Evolutionary conservation across 2,797 vertebrate species (phyloP).

Genomic region (Pangasius larnaudii): DNA sequence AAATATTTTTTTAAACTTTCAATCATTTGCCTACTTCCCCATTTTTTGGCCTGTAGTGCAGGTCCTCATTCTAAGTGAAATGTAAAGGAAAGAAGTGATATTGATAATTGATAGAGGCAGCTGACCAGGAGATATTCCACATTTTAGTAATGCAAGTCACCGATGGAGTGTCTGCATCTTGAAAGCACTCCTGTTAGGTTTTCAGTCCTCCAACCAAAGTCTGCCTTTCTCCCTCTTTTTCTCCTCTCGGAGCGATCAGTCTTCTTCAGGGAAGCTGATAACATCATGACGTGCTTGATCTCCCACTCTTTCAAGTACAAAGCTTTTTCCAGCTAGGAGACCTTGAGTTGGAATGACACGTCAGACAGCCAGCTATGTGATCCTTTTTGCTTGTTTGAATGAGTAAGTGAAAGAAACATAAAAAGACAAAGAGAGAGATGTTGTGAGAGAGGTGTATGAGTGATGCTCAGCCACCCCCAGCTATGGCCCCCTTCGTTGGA

Average conservation of each 20-base stretch:
- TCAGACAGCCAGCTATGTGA: constrained; percentile 32
- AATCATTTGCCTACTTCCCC: too few species aligned
- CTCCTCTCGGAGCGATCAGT: constrained; percentile 25
- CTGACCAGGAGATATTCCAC: not conserved
- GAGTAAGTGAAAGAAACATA: not conserved
- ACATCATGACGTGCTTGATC: constrained; percentile 48
- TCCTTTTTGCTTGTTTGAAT: constrained; percentile 9
- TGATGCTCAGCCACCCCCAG: constrained; percentile 22
- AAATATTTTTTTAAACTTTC: not conserved
- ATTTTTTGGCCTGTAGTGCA: not conserved
- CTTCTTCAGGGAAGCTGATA: constrained; percentile 36
- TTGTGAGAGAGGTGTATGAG: not conserved
- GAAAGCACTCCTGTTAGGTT: constrained; percentile 32
- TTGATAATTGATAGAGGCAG: not conserved
- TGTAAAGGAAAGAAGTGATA: not conserved
- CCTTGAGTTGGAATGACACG: constrained; percentile 35
- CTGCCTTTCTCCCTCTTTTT: constrained; percentile 24
- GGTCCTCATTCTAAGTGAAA: not conserved
- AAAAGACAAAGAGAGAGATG: constrained; percentile 2
- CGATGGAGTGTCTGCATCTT: constrained; percentile 20
- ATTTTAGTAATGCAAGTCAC: constrained; percentile 22
- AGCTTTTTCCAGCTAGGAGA: constrained; percentile 19
- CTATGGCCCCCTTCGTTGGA: constrained; percentile 16
- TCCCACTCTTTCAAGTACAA: constrained; percentile 41
- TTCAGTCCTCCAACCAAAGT: not conserved